Conservation (phyloP, 1,140 invertebrate genomes). For the Diploscapter pachys region DNA sequence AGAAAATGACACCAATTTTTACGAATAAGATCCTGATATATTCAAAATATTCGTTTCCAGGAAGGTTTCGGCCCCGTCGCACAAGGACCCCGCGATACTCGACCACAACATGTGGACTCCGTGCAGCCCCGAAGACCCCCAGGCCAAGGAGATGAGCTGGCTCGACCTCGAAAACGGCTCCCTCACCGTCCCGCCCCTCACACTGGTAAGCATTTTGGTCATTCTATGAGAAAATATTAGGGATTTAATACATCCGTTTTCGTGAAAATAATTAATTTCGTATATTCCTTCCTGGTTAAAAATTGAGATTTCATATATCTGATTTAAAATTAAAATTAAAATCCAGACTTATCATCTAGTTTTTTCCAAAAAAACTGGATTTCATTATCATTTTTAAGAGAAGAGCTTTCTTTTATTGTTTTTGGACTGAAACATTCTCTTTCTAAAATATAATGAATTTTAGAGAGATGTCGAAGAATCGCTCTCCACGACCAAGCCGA, state of each 20-base stretch:
- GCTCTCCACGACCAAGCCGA: conserved; percentile 87
- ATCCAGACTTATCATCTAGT: neutral
- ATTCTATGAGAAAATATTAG: too few relatives aligned
- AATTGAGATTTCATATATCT: too few relatives aligned
- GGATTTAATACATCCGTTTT: too few relatives aligned
- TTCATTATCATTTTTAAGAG: too few relatives aligned
- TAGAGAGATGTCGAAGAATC: conserved; percentile 91
- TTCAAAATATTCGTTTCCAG: conserved; percentile 47
- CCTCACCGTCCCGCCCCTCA: conserved; percentile 87
- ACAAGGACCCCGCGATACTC: conserved; percentile 75
- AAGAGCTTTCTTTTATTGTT: too few relatives aligned
- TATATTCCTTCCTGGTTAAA: too few relatives aligned
- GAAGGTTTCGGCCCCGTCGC: conserved; percentile 75
- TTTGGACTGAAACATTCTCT: too few relatives aligned
- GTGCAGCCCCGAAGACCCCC: conserved; percentile 87
- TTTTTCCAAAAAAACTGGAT: neutral
- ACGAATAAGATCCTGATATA: too few relatives aligned
- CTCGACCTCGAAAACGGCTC: conserved; percentile 91
- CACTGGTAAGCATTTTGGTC: conserved; percentile 70
- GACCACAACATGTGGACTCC: conserved; percentile 88
- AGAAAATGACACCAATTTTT: too few relatives aligned
- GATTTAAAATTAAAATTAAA: too few relatives aligned
- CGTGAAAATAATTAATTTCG: too few relatives aligned
- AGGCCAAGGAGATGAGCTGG: conserved; percentile 95
- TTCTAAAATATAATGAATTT: conserved; percentile 33